These are phyloP conservation scores for Phodopus roborovskii DNA, from an alignment of 2,113 vertebrate genomes.

Conservation along the genomic window DNA sequence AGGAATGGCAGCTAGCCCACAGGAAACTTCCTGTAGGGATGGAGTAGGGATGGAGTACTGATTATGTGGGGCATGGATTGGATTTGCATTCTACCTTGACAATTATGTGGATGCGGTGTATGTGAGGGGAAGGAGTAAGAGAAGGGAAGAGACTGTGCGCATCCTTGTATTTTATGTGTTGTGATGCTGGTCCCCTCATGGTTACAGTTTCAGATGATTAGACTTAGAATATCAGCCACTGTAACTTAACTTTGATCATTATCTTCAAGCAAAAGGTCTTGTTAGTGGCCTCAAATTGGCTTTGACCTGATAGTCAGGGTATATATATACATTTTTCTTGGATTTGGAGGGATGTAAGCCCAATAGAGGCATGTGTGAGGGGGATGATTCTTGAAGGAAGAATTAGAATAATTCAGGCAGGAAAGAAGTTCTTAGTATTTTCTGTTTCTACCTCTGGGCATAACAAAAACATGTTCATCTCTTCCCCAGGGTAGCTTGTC, in stretches of 20 bases:
- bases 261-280: background rate
- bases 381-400: background rate
- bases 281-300: background rate
- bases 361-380: no score
- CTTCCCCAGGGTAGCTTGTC: background rate
- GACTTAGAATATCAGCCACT: background rate
- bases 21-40: background rate
- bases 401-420: background rate
- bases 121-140: background rate
- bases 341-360: background rate
- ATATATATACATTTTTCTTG: background rate
- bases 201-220: background rate
- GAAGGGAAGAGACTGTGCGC: background rate
- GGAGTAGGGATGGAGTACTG: background rate
- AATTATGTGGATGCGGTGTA: background rate
- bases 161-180: background rate
- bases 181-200: background rate
- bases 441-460: background rate
- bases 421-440: background rate
- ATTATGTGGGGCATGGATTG: accelerated
- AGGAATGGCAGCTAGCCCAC: background rate
- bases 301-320: no score
- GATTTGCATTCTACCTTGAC: background rate
- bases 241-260: background rate
- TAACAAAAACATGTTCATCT: background rate